Conservation (phyloP, 2,888 invertebrate genomes). For the Megamerina dolium region DNA sequence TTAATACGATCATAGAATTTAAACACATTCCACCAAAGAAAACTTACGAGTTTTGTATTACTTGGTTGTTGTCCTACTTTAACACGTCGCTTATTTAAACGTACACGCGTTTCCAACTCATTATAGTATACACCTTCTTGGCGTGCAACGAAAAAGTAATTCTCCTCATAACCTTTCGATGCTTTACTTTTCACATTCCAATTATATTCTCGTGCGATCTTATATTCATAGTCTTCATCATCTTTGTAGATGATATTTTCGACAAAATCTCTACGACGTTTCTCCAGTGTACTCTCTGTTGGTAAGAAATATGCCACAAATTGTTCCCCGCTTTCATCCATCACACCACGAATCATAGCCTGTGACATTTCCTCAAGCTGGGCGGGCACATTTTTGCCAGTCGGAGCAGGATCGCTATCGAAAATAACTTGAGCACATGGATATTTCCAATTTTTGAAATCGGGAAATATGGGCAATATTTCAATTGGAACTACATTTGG, state of each 20-base stretch:
- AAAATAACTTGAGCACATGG: conserved; percentile 98
- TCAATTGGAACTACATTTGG: conserved; percentile 90
- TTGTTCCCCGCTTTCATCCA: conserved; percentile 98
- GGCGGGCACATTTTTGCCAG: conserved; percentile 76
- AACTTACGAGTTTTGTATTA: conserved; percentile 56
- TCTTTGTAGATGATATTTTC: conserved; percentile 76
- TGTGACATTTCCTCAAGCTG: conserved; percentile 98
- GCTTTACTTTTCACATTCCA: conserved; percentile 99
- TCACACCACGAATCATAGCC: conserved; percentile 99
- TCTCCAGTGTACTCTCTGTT: conserved; percentile 83
- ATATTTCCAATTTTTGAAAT: conserved; percentile 96
- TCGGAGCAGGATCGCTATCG: conserved; percentile 94
- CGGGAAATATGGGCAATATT: conserved; percentile 83
- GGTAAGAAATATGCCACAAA: conserved; percentile 99
- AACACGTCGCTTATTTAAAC: conserved; percentile 86
- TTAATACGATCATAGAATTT: neutral
- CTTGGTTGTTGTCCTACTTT: conserved; percentile 59
- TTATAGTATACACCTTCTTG: conserved; percentile 90
- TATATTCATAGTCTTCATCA: conserved; percentile 91
- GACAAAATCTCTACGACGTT: conserved; percentile 75
- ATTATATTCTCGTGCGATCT: conserved; percentile 96
- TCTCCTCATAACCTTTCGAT: conserved; percentile 92
- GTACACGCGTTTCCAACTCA: conserved; percentile 90
- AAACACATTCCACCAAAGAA: too few relatives aligned
- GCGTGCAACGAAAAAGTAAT: conserved; percentile 90